Percentiles rank a stretch among this genome's conserved stretches.
Conservation (phyloP, 1,140 invertebrate genomes). For the Brachionus paranguensis region DNA sequence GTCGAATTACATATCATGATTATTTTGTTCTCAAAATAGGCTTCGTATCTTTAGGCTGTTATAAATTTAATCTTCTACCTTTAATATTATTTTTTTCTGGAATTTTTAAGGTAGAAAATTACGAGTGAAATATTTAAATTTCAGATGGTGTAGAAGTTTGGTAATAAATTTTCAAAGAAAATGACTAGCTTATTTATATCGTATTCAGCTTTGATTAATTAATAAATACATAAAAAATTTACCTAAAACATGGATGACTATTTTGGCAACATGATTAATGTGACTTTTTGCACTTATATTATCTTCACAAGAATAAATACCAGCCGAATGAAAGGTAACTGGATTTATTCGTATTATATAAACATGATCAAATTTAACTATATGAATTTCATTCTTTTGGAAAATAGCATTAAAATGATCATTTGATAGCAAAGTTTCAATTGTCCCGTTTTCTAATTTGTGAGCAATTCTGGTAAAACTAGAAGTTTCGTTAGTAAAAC, state of each 20-base stretch:
- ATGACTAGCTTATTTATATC: no score
- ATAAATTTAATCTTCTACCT: no score
- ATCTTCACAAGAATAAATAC: conserved; percentile 34
- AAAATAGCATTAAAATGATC: conserved; percentile 8
- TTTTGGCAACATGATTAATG: background rate
- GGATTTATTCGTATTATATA: conserved; percentile 33
- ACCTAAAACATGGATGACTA: conserved; percentile 1
- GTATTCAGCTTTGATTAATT: no score
- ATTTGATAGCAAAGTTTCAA: conserved; percentile 36
- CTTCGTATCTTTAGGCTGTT: no score
- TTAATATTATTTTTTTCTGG: no score
- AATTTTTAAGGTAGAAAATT: no score
- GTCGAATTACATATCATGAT: no score
- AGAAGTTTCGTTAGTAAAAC: conserved; percentile 12
- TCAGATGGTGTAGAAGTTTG: no score
- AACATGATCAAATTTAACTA: background rate
- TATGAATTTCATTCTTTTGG: conserved; percentile 23
- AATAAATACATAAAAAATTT: background rate
- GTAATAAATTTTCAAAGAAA: no score
- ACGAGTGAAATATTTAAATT: no score
- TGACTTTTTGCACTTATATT: background rate
- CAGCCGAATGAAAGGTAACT: conserved; percentile 14
- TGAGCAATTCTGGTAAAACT: conserved; percentile 14
- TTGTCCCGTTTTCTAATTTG: background rate
- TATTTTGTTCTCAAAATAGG: no score